A percentile compares a stretch with the other conserved stretches of the same genome.
Evolutionary conservation across 2,113 vertebrate genomes (phyloP).

Genomic region (Bufo bufo): DNA sequence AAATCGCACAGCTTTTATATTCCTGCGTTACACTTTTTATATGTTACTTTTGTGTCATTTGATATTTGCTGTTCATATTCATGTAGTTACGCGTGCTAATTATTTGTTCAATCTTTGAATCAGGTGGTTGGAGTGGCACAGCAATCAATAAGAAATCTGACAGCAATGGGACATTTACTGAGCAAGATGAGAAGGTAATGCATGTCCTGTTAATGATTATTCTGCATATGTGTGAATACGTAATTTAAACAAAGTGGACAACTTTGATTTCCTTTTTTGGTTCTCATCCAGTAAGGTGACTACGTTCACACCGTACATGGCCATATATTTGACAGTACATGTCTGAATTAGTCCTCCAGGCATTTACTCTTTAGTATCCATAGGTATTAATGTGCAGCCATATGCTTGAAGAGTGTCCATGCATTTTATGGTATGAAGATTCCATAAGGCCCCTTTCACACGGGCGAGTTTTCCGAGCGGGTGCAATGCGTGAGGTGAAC

Average conservation of each 20-base stretch:
- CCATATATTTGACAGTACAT: too few species aligned
- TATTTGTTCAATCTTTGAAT: slow-evolving; percentile 3
- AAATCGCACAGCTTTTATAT: neutral
- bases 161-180: slow-evolving; percentile 86
- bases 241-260: neutral
- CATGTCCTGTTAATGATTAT: slow-evolving; percentile 4
- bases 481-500: too few species aligned
- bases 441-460: too few species aligned
- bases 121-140: slow-evolving; percentile 98
- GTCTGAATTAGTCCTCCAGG: too few species aligned
- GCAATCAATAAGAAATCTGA: slow-evolving; percentile 97
- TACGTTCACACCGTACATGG: neutral
- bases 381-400: too few species aligned
- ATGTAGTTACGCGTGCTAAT: neutral
- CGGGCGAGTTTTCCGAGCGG: too few species aligned
- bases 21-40: neutral
- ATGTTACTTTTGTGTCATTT: neutral
- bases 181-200: slow-evolving; percentile 95
- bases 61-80: slow-evolving; percentile 1
- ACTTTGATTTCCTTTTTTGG: neutral
- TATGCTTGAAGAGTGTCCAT: too few species aligned
- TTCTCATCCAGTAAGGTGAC: neutral
- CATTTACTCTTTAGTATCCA: too few species aligned
- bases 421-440: too few species aligned
- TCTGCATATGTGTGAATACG: neutral